Evolutionary conservation across 2,888 invertebrate species (phyloP).

Genomic region (Hirtodrosophila alboralis): DNA sequence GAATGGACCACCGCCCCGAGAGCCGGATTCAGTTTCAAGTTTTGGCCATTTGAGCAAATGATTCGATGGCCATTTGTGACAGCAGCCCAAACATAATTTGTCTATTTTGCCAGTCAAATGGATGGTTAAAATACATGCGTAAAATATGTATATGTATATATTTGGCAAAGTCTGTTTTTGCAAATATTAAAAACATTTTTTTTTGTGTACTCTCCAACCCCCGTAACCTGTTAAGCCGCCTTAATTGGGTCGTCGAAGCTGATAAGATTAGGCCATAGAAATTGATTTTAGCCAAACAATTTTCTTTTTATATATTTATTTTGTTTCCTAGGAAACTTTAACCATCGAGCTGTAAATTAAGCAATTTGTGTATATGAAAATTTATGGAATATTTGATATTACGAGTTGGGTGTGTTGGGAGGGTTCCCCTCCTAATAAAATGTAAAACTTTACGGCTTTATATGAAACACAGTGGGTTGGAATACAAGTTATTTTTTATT

Average conservation of each 20-base stretch:
- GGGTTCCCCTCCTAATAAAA: conserved; percentile 20
- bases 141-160: too few relatives aligned
- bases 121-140: too few relatives aligned
- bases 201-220: too few relatives aligned
- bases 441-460: conserved; percentile 33
- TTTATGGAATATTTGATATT: conserved; percentile 15
- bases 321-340: conserved; percentile 18
- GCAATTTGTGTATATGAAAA: conserved; percentile 9
- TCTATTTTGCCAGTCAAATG: conserved; percentile 56
- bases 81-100: conserved; percentile 68
- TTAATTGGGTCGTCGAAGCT: conserved; percentile 52
- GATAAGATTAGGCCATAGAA: conserved; percentile 53
- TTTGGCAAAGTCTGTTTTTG: too few relatives aligned
- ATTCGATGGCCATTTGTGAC: conserved; percentile 55
- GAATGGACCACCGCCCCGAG: conserved; percentile 23
- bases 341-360: conserved; percentile 20
- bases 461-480: conserved; percentile 24
- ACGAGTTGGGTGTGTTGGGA: not conserved
- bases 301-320: not conserved
- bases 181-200: too few relatives aligned
- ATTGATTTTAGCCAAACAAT: conserved; percentile 42
- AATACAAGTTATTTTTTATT: conserved; percentile 13
- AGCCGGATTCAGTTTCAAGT: conserved; percentile 12
- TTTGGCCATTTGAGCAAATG: conserved; percentile 53
- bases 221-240: conserved; percentile 13